Evolutionary conservation across 1,140 invertebrate species (phyloP).

Genomic region (Drosophila pectinifera): DNA sequence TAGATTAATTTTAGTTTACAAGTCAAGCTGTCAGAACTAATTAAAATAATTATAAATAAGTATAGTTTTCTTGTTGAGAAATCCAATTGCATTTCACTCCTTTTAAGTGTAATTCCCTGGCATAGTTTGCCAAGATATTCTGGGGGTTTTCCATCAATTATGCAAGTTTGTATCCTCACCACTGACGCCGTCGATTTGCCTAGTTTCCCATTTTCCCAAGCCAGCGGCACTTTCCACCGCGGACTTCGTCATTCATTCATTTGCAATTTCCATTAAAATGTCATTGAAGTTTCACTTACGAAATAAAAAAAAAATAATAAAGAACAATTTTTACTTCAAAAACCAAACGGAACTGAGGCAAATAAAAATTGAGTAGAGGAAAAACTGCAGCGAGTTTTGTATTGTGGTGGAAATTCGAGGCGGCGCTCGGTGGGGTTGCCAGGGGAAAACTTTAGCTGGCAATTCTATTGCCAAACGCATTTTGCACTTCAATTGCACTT

Average conservation of each 20-base stretch:
- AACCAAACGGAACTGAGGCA: constrained; percentile 35
- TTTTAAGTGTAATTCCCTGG: neutral
- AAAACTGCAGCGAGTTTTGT: constrained; percentile 58
- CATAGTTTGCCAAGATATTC: constrained; percentile 4
- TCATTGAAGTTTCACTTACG: constrained; percentile 82
- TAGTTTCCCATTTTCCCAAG: constrained; percentile 16
- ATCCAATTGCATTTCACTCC: neutral
- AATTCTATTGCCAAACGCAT: constrained; percentile 64
- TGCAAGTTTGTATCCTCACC: constrained; percentile 28
- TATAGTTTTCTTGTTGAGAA: no score
- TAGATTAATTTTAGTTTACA: no score
- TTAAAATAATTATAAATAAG: no score
- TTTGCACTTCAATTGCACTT: constrained; percentile 63
- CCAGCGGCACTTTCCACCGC: constrained; percentile 1
- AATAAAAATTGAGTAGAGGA: constrained; percentile 39
- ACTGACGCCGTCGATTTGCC: neutral
- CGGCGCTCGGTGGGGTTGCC: no score
- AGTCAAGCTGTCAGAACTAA: no score
- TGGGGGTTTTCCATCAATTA: constrained; percentile 42
- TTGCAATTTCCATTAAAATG: constrained; percentile 77
- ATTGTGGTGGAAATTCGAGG: constrained; percentile 22
- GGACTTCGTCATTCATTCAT: constrained; percentile 31
- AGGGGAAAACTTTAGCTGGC: constrained; percentile 54
- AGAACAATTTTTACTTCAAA: constrained; percentile 35
- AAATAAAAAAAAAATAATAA: constrained; percentile 10